Conservation (phyloP, 2,797 vertebrate species). For the Poecile montanus region DNA sequence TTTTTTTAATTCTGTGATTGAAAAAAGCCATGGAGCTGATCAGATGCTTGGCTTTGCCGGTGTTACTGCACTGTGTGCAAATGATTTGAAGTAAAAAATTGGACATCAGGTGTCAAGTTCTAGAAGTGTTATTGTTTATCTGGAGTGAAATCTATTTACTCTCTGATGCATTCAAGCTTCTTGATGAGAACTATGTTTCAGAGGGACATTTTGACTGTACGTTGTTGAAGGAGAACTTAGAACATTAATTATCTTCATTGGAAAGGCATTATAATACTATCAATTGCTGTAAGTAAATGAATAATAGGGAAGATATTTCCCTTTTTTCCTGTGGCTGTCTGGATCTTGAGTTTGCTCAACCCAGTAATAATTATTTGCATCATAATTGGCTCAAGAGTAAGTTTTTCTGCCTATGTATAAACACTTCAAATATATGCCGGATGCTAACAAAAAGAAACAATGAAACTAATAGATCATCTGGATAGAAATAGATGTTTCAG, state of each 20-base stretch:
- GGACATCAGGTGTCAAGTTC: background rate
- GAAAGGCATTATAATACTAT: background rate
- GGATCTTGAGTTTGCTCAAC: background rate
- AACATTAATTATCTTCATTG: background rate
- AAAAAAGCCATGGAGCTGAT: background rate
- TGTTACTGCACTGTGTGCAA: background rate
- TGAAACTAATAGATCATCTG: background rate
- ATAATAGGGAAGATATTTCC: background rate
- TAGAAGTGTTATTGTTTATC: background rate
- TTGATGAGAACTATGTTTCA: background rate
- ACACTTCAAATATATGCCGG: background rate
- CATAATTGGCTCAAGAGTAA: background rate
- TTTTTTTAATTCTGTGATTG: background rate
- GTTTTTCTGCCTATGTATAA: background rate
- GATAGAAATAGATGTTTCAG: background rate
- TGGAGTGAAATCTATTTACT: background rate
- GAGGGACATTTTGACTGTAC: background rate
- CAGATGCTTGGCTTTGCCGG: background rate
- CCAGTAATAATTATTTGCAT: background rate
- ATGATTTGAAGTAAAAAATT: background rate
- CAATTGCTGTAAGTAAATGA: background rate
- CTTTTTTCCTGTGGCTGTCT: background rate
- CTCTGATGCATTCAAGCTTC: background rate
- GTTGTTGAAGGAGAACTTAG: background rate
- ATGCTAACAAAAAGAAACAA: background rate